Evolutionary conservation across 2,888 invertebrate species (phyloP).

Genomic region (Clusia tigrina): DNA sequence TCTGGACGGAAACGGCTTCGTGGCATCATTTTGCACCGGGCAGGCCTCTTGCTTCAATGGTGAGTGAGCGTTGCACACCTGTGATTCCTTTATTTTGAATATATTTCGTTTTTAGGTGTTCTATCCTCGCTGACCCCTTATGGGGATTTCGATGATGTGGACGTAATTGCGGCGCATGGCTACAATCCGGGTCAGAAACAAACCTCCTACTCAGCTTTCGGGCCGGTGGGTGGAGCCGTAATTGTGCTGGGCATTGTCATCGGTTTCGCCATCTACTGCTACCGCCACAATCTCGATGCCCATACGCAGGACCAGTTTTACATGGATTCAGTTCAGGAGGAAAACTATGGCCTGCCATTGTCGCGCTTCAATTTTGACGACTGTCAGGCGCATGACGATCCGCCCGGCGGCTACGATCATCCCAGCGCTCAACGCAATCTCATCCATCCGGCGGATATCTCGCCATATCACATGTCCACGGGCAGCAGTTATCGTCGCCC

Average conservation of each 20-base stretch:
- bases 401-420: slow-evolving; percentile 61
- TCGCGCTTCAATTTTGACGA: slow-evolving; percentile 78
- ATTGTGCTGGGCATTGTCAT: slow-evolving; percentile 82
- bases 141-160: slow-evolving; percentile 58
- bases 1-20: slow-evolving; percentile 75
- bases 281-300: slow-evolving; percentile 70
- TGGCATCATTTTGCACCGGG: slow-evolving; percentile 80
- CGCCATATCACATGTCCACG: slow-evolving; percentile 87
- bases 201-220: slow-evolving; percentile 77
- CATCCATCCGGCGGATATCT: slow-evolving; percentile 71
- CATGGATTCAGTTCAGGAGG: slow-evolving; percentile 66
- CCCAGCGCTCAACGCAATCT: slow-evolving; percentile 69
- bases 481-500: slow-evolving; percentile 73
- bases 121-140: slow-evolving; percentile 85
- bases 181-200: slow-evolving; percentile 60
- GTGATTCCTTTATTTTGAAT: slow-evolving; percentile 6
- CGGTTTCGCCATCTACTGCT: slow-evolving; percentile 85
- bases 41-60: slow-evolving; percentile 87
- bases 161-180: slow-evolving; percentile 56
- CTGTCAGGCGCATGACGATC: slow-evolving; percentile 66
- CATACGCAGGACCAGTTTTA: slow-evolving; percentile 65
- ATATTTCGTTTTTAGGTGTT: slow-evolving; percentile 62
- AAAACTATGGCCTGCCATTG: slow-evolving; percentile 72
- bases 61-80: slow-evolving; percentile 13
- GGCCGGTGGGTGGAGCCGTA: slow-evolving; percentile 86